Conservation (phyloP, 2,888 invertebrate species). For the Catocala sponsa region DNA sequence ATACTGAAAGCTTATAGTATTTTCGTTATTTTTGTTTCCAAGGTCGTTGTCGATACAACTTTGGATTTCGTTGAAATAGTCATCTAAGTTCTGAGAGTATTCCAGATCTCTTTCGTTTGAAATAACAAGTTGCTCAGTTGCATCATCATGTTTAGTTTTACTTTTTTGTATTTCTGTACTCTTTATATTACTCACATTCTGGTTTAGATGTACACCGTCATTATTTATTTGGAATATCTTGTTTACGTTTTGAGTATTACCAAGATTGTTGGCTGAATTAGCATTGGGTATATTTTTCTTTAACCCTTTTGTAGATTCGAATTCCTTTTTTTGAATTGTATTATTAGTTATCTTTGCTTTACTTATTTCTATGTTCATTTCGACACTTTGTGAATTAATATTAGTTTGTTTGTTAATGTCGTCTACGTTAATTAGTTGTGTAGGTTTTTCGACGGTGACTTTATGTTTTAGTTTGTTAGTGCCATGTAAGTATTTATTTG, state of each 20-base stretch:
- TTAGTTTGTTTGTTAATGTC: not conserved
- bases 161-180: not conserved
- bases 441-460: not conserved
- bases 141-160: not conserved
- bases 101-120: not conserved
- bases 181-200: not conserved
- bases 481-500: constrained; percentile 51
- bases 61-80: constrained; percentile 31
- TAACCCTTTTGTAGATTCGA: too few species aligned
- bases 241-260: constrained; percentile 16
- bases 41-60: constrained; percentile 1
- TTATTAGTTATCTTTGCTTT: too few species aligned
- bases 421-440: not conserved
- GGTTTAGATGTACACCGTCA: constrained; percentile 4
- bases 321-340: too few species aligned
- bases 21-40: not conserved
- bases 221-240: constrained; percentile 18
- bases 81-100: constrained; percentile 28
- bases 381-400: not conserved
- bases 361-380: not conserved
- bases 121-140: too few species aligned
- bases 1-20: not conserved
- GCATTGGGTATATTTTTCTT: too few species aligned
- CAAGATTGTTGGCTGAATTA: not conserved
- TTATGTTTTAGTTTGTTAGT: constrained; percentile 20